Evolutionary conservation across 2,888 invertebrate species (phyloP).

Genomic region (Sinhomidia bicolor): DNA sequence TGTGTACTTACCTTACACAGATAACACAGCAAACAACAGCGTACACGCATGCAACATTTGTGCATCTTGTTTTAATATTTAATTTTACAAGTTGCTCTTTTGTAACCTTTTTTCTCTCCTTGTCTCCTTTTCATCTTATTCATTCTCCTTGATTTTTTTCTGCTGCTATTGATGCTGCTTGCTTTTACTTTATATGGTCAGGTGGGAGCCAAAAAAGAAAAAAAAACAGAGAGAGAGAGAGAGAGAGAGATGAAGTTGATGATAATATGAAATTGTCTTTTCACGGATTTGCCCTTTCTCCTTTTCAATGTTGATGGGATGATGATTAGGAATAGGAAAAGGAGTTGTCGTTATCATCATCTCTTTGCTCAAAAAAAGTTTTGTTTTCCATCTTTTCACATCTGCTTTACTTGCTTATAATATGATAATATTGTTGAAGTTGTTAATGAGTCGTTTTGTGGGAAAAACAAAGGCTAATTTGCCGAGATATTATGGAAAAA

Average conservation of each 20-base stretch:
- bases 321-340: slow-evolving; percentile 23
- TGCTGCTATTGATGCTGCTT: no score
- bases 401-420: slow-evolving; percentile 18
- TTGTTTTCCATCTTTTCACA: neutral
- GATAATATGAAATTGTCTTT: slow-evolving; percentile 47
- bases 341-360: slow-evolving; percentile 26
- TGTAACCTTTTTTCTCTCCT: slow-evolving; percentile 35
- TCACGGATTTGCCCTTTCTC: slow-evolving; percentile 59
- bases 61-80: slow-evolving; percentile 61
- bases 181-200: slow-evolving; percentile 62
- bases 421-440: slow-evolving; percentile 47
- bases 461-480: slow-evolving; percentile 68
- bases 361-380: neutral
- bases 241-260: neutral
- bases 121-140: neutral
- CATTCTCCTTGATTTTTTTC: no score
- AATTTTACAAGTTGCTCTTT: slow-evolving; percentile 66
- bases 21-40: slow-evolving; percentile 11
- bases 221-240: neutral
- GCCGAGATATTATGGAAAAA: slow-evolving; percentile 9
- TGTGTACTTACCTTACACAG: neutral
- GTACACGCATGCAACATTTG: neutral
- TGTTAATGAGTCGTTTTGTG: slow-evolving; percentile 70
- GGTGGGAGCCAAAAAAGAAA: slow-evolving; percentile 30
- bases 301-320: slow-evolving; percentile 35